Base-by-base conservation (phyloP, 2,797 vertebrate genomes). In the Muscicapa striata region DNA sequence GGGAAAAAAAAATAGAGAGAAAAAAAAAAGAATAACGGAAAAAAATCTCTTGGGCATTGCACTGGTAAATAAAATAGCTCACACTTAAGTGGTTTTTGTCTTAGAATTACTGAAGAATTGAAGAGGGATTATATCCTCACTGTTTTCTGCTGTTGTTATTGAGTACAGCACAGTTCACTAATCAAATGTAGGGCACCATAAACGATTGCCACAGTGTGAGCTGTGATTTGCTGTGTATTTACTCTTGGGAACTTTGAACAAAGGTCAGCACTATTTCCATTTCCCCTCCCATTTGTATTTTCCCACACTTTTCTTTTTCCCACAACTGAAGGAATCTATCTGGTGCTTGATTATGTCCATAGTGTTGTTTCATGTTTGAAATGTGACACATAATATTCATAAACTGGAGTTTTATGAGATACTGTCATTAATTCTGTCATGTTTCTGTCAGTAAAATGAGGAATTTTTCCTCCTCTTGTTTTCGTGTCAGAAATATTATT, bases 211-310 rank as follows among this genome's bases (percentile, higher is more conserved):
- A 96, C 51, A 93, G 74, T 78, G 84, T 30, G 40, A 83, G 55
- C 63, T 55, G 32, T 43, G 54, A n/a, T 77, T 93, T 77, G 76
- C 41, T 96, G 85, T 80, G 51, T 62, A 48, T 72, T 89, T 79
- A 66, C 80, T 97, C 96, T 93, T 97, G 97, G 96, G 94, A 97
- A 95, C 84, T 95, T 91, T 62, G 67, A 90, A 93, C 46, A 92
- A 93, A 95, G 84, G 85, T 91, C 81, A 94, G 27, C 26, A 58
- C 26, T 67, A 69, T 46, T 84, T 93, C 94, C 48, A 36, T 81
- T 38, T 61, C 81, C n/a, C 75, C 86, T 92, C 81, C 89, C 45
- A 22, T 90, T 61, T 79, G 45, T 51, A 59, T 92, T 98, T 98
- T 98, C 97, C 97, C 97, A 97, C 93, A 96, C 91, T 92, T 87